Base-by-base conservation (phyloP, 1,140 invertebrate genomes). In the Drosophila erecta region DNA sequence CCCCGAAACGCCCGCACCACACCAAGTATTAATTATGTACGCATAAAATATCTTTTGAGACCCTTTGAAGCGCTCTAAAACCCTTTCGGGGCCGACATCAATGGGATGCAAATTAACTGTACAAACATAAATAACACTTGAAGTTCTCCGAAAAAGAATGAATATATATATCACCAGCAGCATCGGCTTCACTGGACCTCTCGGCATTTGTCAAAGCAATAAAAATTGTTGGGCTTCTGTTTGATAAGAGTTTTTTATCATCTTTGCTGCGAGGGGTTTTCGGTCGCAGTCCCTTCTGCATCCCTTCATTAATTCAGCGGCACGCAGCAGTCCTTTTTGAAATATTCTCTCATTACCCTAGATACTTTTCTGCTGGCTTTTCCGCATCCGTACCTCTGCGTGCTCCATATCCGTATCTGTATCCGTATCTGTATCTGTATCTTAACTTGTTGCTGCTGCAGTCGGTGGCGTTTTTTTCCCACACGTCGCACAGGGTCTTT, bases 91-190 rank as follows among this genome's bases (percentile, higher is more conserved):
- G 43, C 40, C 72, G 40, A 89, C 84, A 89, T 89, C 84, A 89
- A 89, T 89, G 84, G 57, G 84, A 89, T 89, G 84, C 84, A 89
- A 89, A 89, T 89, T 84, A 89, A 89, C 84, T 89, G 84, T 89
- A 89, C 76, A 89, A 89, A 89, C 84, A 89, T 89, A 89, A 89
- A 89, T 84, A 89, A 89, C 79, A 89, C 85, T 89, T 66, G 69
- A 79, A 89, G 89, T 89, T 89, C 79, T 57, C 62, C 55, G 84
- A 77, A 89, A 89, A 66, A 54, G 27, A 56, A 40, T 43, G 41
- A 30, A 46, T 54, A 40, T 54, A 67, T 55, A 37, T 47, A 10
- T 65, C 41, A 38, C 12, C 37, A 44, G 20, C 17, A 41, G 35
- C 38, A 44, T 17, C 11, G 24, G 22, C n/a, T 30, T 47, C 47